phyloP scores from a whole-genome alignment of 2,797 vertebrate species.

The Hybognathus amarus region DNA sequence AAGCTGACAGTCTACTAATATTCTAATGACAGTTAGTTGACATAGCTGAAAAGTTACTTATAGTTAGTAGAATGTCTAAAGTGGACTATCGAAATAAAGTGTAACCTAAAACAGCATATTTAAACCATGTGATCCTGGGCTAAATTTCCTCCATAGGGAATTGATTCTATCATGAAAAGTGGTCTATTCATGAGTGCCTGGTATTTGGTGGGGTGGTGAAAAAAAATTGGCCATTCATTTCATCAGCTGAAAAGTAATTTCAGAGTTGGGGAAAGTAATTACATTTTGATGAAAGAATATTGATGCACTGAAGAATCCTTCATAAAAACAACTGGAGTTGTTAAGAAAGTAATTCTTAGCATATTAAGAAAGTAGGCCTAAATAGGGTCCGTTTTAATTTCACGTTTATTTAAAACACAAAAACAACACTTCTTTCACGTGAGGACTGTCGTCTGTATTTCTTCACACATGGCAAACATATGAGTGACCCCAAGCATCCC shows the following conservation, averaged over 20 bases:
- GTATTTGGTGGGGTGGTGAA: neutral
- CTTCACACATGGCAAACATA: slow-evolving; percentile 69
- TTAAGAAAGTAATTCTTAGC: neutral
- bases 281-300: neutral
- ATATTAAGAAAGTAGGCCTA: neutral
- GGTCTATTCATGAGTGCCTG: neutral
- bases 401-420: slow-evolving; percentile 10
- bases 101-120: neutral
- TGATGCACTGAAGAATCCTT: neutral
- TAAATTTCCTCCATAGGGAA: neutral
- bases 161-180: neutral
- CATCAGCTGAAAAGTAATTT: neutral
- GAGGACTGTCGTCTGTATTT: neutral
- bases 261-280: neutral
- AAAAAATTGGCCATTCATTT: neutral
- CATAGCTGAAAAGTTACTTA: too few relatives aligned
- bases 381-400: neutral
- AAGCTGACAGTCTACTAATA: too few relatives aligned
- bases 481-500: slow-evolving; percentile 59
- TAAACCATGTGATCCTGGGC: neutral
- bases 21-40: too few relatives aligned
- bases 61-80: too few relatives aligned
- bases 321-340: neutral
- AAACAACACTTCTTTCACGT: neutral
- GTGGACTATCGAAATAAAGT: too few relatives aligned